phyloP scores from a whole-genome alignment of 2,888 invertebrate genomes.

The Drosophila fulvimacula region DNA sequence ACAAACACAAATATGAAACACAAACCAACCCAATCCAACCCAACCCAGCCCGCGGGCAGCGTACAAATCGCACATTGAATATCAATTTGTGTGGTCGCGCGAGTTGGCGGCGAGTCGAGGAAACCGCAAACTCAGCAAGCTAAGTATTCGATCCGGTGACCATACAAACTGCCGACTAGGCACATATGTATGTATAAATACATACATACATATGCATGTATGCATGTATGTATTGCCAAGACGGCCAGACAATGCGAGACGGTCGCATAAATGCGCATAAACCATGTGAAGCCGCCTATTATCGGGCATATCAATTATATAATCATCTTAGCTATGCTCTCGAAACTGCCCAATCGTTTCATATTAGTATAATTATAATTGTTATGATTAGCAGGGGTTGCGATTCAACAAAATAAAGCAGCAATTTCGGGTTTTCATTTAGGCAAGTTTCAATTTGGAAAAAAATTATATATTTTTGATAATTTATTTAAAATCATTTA shows the following conservation, averaged over 20 bases:
- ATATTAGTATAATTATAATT: neutral
- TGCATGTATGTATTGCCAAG: constrained; percentile 2
- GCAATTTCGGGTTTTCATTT: no score
- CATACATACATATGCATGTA: neutral
- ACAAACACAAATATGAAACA: constrained; percentile 17
- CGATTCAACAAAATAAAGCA: neutral
- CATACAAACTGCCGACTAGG: constrained; percentile 47
- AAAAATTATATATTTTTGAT: no score
- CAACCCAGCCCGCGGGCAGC: neutral
- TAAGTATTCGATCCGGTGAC: constrained; percentile 26
- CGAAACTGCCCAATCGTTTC: neutral
- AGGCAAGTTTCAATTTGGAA: no score
- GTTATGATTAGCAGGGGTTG: neutral
- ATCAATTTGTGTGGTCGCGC: constrained; percentile 66
- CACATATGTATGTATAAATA: constrained; percentile 18
- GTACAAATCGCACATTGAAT: constrained; percentile 50
- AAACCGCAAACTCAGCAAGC: constrained; percentile 57
- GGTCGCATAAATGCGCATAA: constrained; percentile 48
- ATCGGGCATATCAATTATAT: constrained; percentile 29
- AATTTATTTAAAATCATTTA: no score
- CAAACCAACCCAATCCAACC: neutral
- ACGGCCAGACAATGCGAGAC: constrained; percentile 39
- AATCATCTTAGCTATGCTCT: constrained; percentile 13
- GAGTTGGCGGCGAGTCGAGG: constrained; percentile 41
- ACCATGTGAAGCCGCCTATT: neutral